Evolutionary conservation across 2,797 vertebrate species (phyloP), one percentile per base, ranked within the genome.

Genomic region (Pelodytes ibericus): DNA sequence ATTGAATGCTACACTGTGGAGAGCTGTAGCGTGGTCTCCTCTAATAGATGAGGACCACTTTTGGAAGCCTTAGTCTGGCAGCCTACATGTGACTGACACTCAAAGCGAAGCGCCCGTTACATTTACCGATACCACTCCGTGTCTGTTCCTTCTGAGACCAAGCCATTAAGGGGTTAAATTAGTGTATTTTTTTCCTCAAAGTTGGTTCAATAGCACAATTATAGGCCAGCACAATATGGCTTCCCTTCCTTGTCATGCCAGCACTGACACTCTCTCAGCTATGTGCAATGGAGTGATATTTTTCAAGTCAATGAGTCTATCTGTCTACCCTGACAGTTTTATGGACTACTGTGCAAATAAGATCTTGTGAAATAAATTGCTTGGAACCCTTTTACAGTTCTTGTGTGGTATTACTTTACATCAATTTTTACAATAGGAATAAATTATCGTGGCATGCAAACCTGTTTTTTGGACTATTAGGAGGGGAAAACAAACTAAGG

Each of bases 281-380:
- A 22, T 29, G 66, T 60, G 65, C 65, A 22, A 47, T 41, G 65
- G 70, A 75, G 74, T 62, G 74, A 66, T 75, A 75, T 75, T 70
- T 69, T 69, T 75, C 65, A 75, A 75, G 65, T 75, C 74, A 75
- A 75, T 70, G 74, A 75, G 74, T 75, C 74, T 75, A 75, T 75
- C 65, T 69, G 74, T 75, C 74, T 75, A 60, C 29, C 26, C n/a
- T 75, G 74, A 70, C 74, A 75, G 65, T 75, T 75, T 75, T 75
- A 75, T 75, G 74, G 69, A 75, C 74, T 75, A 62, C 66, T 75
- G 74, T 75, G 74, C 74, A 75, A 75, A 75, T 75, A 75, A 70
- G 66, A 69, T 75, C 74, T 75, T 69, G 66, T 75, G 74, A 75
- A 75, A 75, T 75, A 75, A 75, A 75, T 75, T 75, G 74, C 74